These are phyloP conservation scores for Drosophila algonquin DNA, from an alignment of 2,888 invertebrate species.

Conservation along the genomic window DNA sequence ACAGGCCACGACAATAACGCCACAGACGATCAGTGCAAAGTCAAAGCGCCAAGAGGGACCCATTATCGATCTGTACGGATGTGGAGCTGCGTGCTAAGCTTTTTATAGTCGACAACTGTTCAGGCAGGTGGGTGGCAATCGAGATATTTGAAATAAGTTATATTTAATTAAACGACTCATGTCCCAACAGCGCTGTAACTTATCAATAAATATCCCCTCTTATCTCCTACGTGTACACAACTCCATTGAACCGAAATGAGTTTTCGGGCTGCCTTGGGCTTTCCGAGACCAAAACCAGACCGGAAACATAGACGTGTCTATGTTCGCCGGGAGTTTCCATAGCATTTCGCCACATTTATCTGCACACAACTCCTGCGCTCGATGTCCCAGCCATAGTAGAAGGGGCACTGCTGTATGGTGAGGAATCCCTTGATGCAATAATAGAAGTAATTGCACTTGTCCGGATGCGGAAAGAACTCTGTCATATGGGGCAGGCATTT, in stretches of 20 bases:
- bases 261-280: constrained; percentile 15
- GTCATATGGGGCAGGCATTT: constrained; percentile 77
- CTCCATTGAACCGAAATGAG: constrained; percentile 20
- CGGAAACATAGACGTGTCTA: not conserved
- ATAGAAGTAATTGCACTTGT: constrained; percentile 82
- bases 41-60: constrained; percentile 45
- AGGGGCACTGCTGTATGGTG: constrained; percentile 83
- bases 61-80: constrained; percentile 60
- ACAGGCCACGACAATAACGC: constrained; percentile 19
- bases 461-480: constrained; percentile 82
- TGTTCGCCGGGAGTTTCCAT: constrained; percentile 50
- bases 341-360: constrained; percentile 78
- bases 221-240: constrained; percentile 56
- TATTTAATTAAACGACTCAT: constrained; percentile 67
- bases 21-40: constrained; percentile 33
- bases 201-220: constrained; percentile 54
- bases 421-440: constrained; percentile 82
- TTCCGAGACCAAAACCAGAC: constrained; percentile 7
- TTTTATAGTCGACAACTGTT: constrained; percentile 59
- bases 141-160: constrained; percentile 55
- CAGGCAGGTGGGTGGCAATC: constrained; percentile 2
- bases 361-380: constrained; percentile 78
- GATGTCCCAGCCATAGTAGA: constrained; percentile 82
- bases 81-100: constrained; percentile 47
- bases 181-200: constrained; percentile 50